Evolutionary conservation across 2,888 invertebrate genomes (phyloP), one percentile per base, ranked within the genome.

Genomic region (Leptinotarsa haldemani): DNA sequence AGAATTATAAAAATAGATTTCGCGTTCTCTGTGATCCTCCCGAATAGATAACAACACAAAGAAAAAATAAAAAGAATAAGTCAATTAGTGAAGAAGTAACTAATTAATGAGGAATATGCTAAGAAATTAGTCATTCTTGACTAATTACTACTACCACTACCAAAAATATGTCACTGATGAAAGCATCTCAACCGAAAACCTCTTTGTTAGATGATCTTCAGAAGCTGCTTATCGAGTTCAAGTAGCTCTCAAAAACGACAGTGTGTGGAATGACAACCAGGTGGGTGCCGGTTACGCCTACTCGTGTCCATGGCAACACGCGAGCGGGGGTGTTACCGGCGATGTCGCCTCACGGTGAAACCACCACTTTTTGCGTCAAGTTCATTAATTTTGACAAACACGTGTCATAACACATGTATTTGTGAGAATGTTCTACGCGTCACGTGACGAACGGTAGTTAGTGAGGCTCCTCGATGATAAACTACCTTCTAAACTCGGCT

Each of bases 371-470:
- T 80, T 81, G 82, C 82, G 83, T 83, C 82, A 81, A 83, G 82
- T 84, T 85, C 85, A 84, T 85, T 86, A 85, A 85, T 85, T 85
- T 84, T 84, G 85, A 85, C 83, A 81, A 81, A 83, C 84, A 83
- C 84, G 84, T 85, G 85, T 85, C 85, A 85, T 82, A 85, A 85
- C 85, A 85, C 82, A 83, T 85, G 85, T 83, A 77, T 79, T 80
- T 78, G 70, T 58, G 70, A 74, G 68, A 74, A 74, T 71, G 71
- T 69, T 74, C 56, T 16, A 71, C 65, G 20, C 25, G 56, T 77
- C 71, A 71, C 73, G 75, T 75, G 75, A 70, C 74, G 71, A 75
- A 47, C 22, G 67, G 70, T 70, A 75, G 75, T 75, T 75, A 75
- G 63, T 69, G 53, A 63, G 18, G 48, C 69, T 71, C 46, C 47